phyloP scores from a whole-genome alignment of 2,113 vertebrate species.

The Phylloscopus trochiloides region DNA sequence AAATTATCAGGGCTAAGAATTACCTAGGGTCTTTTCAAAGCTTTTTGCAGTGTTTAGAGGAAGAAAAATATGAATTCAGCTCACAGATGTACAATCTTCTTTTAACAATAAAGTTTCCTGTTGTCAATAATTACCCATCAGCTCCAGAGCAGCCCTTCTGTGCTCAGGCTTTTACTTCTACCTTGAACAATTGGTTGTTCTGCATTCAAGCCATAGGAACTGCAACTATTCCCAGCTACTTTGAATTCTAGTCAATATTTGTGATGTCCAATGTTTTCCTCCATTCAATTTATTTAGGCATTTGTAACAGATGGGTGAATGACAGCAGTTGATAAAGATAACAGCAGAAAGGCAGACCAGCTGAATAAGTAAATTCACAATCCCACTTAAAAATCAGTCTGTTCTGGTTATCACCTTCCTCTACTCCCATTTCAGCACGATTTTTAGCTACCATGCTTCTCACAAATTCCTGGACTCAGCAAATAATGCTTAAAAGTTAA shows the following conservation, averaged over 20 bases:
- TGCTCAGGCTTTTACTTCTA: neutral
- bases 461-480: neutral
- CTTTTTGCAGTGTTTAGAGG: neutral
- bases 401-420: conserved; percentile 17
- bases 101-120: neutral
- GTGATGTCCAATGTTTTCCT: neutral
- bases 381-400: neutral
- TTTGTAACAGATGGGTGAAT: neutral
- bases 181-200: neutral
- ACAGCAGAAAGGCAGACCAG: neutral
- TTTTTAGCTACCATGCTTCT: neutral
- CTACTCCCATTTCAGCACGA: neutral
- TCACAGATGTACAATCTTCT: neutral
- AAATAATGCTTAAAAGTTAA: conserved; percentile 1
- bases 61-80: neutral
- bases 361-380: neutral
- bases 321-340: neutral
- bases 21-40: neutral
- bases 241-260: conserved; percentile 4
- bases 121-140: neutral
- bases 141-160: neutral
- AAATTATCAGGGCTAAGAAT: neutral
- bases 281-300: neutral
- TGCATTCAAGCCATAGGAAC: neutral
- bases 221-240: neutral